Conservation (phyloP, 2,888 invertebrate species). For the Ichneumoninae sp. region DNA sequence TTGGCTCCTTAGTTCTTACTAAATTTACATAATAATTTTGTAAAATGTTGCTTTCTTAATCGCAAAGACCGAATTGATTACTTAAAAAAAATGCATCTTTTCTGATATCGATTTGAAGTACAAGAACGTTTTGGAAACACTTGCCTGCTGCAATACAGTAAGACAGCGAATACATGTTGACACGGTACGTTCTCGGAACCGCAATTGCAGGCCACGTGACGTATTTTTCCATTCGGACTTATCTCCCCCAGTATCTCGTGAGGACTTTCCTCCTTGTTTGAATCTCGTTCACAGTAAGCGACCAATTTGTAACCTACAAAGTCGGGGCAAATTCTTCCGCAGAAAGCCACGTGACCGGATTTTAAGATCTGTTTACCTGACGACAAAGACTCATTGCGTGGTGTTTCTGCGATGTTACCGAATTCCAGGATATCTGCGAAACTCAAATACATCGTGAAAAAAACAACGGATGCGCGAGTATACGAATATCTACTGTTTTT, state of each 20-base stretch:
- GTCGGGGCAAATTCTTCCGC: conserved; percentile 1
- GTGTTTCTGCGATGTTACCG: background rate
- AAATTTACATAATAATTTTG: too few species aligned
- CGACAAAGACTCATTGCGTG: background rate
- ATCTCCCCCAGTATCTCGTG: conserved; percentile 6
- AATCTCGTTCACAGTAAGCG: conserved; percentile 25
- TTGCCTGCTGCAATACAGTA: conserved; percentile 28
- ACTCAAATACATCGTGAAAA: background rate
- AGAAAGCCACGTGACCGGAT: conserved; percentile 6
- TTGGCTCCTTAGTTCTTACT: too few species aligned
- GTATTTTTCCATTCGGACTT: background rate
- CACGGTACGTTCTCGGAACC: background rate
- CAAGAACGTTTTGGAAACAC: too few species aligned
- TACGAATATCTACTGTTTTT: background rate
- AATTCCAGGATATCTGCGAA: conserved; percentile 1
- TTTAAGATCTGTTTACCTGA: conserved; percentile 5
- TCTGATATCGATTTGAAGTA: too few species aligned
- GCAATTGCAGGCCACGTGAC: conserved; percentile 1
- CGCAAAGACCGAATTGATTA: too few species aligned
- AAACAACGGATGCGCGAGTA: background rate
- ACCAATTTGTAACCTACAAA: conserved; percentile 28
- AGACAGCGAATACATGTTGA: conserved; percentile 1
- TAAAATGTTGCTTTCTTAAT: too few species aligned
- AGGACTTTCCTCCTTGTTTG: background rate
- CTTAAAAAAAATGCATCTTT: too few species aligned